Evolutionary conservation across 2,113 vertebrate species (phyloP), one percentile per base, ranked within the genome.

Genomic region (Equus quagga): DNA sequence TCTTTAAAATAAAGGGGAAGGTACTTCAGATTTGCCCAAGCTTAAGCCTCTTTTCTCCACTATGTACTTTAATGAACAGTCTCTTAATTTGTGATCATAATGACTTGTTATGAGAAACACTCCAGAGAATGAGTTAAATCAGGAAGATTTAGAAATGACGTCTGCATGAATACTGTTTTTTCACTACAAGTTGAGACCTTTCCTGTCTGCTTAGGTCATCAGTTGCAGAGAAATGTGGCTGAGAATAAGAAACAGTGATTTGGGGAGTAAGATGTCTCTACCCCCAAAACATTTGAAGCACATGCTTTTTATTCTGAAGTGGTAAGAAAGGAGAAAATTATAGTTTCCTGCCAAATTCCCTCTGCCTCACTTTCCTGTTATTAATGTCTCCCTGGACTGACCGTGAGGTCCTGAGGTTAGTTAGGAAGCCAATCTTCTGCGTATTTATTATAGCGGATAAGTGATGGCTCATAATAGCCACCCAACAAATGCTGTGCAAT

Each of bases 251-350:
- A 81, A 84, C 28, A 10, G 26, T 82, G 72, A 70, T 73, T 78
- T 76, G 69, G 70, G 28, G n/a, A 69, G 28, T 44, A 69, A 67
- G 23, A 2, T 83, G 44, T 49, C 44, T 95, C 67, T 85, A 44
- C n/a, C 4, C 31, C 33, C 36, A 2, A 56, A 88, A 75, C 33
- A 84, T n/a, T 88, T 95, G 89, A 94, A 91, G 93, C 80, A 90
- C 10, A 46, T 91, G 93, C 41, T 83, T 95, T 96, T 83, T 65
- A 97, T 96, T 97, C 69, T 28, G 8, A 78, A 80, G 44, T 85
- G 62, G 72, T 94, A 96, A 92, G 58, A 81, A 96, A 96, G 12
- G 41, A 18, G 36, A 41, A 44, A 60, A 12, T 56, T 64, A 64
- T 76, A 62, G 60, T 85, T 90, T 18, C 49, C 54, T 96, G 69